phyloP scores from a whole-genome alignment of 2,888 invertebrate genomes.

The Ormia ochracea region DNA sequence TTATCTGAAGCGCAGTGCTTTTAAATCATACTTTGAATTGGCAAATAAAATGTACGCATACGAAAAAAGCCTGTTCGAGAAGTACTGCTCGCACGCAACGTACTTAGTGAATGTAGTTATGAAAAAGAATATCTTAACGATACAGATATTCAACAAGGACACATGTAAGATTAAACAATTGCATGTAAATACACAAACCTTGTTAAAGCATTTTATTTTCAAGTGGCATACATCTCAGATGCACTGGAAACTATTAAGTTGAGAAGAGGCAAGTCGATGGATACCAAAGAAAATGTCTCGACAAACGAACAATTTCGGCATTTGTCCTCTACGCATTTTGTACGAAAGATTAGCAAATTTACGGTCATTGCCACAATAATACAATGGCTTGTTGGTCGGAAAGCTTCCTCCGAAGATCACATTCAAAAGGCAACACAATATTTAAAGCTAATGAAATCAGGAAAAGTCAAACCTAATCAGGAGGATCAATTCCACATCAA shows the following conservation, averaged over 20 bases:
- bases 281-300: not conserved
- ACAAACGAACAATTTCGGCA: constrained; percentile 28
- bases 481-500: constrained; percentile 68
- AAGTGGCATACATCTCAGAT: constrained; percentile 69
- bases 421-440: constrained; percentile 68
- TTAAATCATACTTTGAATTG: constrained; percentile 86
- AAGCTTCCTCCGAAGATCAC: constrained; percentile 67
- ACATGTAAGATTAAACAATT: constrained; percentile 65
- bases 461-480: constrained; percentile 66
- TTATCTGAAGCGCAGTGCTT: constrained; percentile 85
- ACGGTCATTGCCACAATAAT: constrained; percentile 73
- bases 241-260: constrained; percentile 66
- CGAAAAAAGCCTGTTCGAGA: constrained; percentile 84
- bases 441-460: constrained; percentile 65
- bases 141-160: constrained; percentile 76
- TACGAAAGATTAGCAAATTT: constrained; percentile 72
- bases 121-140: constrained; percentile 83
- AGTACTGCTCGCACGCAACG: constrained; percentile 83
- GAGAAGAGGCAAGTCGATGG: constrained; percentile 49
- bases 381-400: constrained; percentile 74
- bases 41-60: constrained; percentile 86
- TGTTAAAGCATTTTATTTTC: not conserved
- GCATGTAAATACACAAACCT: not conserved
- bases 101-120: constrained; percentile 82
- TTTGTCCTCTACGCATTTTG: constrained; percentile 64